Percentiles rank a stretch among this genome's conserved stretches.
Evolutionary conservation across 1,140 invertebrate species (phyloP).

Genomic region (Drosophila kohkoa): DNA sequence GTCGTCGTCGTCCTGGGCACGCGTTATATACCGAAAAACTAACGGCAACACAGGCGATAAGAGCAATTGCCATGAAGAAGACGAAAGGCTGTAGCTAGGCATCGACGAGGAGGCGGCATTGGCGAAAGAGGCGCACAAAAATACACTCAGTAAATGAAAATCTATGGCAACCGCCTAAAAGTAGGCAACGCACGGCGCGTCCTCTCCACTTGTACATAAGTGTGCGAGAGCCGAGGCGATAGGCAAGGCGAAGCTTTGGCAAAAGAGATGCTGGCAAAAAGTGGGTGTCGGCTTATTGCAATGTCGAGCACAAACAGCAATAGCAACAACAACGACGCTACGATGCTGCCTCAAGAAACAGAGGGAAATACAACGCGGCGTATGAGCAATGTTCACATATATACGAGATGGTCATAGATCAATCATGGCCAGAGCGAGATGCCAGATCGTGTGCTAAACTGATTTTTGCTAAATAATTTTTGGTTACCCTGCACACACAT

Average conservation of each 20-base stretch:
- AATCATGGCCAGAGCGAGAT: constrained; percentile 41
- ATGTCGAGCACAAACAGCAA: constrained; percentile 8
- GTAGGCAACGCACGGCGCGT: constrained; percentile 60
- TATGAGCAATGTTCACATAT: constrained; percentile 46
- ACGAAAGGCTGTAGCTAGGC: constrained; percentile 45
- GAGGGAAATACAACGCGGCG: constrained; percentile 39
- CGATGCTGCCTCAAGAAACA: constrained; percentile 8
- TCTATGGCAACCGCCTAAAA: constrained; percentile 78
- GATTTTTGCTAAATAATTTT: constrained; percentile 37
- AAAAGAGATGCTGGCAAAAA: constrained; percentile 14
- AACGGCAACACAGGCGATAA: constrained; percentile 66
- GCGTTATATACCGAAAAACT: constrained; percentile 77
- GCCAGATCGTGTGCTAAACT: constrained; percentile 19
- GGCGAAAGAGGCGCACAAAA: constrained; percentile 43
- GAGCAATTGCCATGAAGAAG: constrained; percentile 65
- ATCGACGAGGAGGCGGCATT: neutral
- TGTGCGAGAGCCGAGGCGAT: constrained; percentile 28
- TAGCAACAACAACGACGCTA: constrained; percentile 9
- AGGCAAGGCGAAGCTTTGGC: constrained; percentile 7
- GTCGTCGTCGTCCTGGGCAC: constrained; percentile 39
- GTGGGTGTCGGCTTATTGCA: constrained; percentile 41
- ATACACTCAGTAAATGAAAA: constrained; percentile 75
- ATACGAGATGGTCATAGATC: constrained; percentile 35
- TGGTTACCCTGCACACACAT: constrained; percentile 1
- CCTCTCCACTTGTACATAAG: constrained; percentile 52